Evolutionary conservation across 2,113 vertebrate genomes (phyloP).

Genomic region (Rhegmatorhina hoffmannsi): DNA sequence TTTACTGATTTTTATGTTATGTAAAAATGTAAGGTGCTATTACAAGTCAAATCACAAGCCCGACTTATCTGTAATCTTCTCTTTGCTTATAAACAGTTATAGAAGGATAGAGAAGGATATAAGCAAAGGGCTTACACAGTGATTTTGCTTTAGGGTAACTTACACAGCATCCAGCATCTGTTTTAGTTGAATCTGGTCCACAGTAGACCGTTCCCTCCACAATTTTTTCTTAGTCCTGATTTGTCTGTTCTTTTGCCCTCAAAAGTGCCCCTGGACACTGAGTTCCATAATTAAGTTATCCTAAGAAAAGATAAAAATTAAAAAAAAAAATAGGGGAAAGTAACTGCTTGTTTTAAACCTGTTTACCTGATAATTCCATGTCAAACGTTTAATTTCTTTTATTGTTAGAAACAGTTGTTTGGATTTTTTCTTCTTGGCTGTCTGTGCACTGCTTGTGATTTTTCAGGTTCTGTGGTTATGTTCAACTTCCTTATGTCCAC

Average conservation of each 20-base stretch:
- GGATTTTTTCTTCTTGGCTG: not conserved
- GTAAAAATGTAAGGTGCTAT: constrained; percentile 15
- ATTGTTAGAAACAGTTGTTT: not conserved
- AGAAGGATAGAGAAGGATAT: not conserved
- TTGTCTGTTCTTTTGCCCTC: not conserved
- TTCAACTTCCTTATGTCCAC: not conserved
- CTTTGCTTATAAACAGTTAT: constrained; percentile 15
- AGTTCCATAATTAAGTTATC: not conserved
- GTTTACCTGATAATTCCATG: not conserved
- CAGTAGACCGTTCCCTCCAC: not conserved
- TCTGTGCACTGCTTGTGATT: not conserved
- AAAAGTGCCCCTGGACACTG: not conserved
- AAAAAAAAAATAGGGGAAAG: no score
- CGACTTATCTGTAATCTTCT: constrained; percentile 15
- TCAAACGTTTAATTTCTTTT: not conserved
- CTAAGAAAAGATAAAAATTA: not conserved
- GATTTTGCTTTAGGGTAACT: constrained; percentile 6
- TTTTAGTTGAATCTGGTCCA: not conserved
- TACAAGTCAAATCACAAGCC: constrained; percentile 21
- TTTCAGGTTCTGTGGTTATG: not conserved
- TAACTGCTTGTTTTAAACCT: not conserved
- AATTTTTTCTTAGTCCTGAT: not conserved
- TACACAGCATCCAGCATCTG: not conserved
- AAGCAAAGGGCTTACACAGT: constrained; percentile 2
- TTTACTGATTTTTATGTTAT: not conserved